These are phyloP conservation scores for Heteromurus nitidus DNA, from an alignment of 2,888 invertebrate genomes.

Conservation along the genomic window DNA sequence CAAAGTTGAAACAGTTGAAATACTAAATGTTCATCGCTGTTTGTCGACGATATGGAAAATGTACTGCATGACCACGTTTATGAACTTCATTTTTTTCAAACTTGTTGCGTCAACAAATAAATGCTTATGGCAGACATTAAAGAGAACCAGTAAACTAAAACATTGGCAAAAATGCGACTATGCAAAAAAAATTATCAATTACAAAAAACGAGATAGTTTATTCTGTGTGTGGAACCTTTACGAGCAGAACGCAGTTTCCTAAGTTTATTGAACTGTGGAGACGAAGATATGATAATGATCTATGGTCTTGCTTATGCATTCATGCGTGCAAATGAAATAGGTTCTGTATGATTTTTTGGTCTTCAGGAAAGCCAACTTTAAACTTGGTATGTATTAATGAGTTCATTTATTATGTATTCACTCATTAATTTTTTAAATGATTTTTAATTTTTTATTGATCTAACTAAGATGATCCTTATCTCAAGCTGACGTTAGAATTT, in stretches of 20 bases:
- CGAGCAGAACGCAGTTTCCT: conserved; percentile 3
- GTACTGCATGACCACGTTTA: too few species aligned
- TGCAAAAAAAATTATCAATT: conserved; percentile 54
- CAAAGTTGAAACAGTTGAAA: neutral
- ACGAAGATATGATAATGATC: conserved; percentile 2
- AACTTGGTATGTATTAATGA: too few species aligned
- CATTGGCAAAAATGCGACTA: conserved; percentile 29
- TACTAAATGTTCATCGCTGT: neutral
- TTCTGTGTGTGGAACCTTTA: neutral
- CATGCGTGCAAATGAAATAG: too few species aligned
- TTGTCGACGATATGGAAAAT: too few species aligned
- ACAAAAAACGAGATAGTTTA: conserved; percentile 31
- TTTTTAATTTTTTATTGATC: too few species aligned
- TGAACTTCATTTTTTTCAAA: too few species aligned
- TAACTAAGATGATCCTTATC: too few species aligned
- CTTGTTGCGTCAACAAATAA: neutral
- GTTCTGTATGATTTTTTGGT: too few species aligned
- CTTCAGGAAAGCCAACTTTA: too few species aligned
- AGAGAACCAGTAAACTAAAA: conserved; percentile 39
- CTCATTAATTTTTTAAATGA: too few species aligned
- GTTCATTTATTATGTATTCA: too few species aligned
- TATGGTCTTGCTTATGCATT: neutral
- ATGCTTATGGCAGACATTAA: conserved; percentile 16
- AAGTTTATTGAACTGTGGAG: conserved; percentile 56
- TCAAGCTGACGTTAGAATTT: too few species aligned